Evolutionary conservation across 64 coral and sea anemone species (phyloP).

Genomic region (Porites australiensis): DNA sequence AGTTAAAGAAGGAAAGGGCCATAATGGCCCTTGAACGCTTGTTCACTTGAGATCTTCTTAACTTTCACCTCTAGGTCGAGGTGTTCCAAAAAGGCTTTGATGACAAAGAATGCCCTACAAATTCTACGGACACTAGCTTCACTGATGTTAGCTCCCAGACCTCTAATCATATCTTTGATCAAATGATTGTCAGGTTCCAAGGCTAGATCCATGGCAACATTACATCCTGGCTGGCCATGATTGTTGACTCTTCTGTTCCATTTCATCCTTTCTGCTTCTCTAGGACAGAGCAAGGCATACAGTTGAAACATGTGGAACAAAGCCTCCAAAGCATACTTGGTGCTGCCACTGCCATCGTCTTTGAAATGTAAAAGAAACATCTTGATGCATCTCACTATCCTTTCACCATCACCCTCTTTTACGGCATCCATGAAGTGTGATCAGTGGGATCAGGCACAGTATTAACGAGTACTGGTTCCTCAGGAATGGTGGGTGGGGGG

Average conservation of each 20-base stretch:
- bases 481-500: background rate
- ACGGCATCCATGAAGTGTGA: conserved; percentile 56
- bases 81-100: conserved; percentile 5
- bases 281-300: conserved; percentile 43
- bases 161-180: conserved; percentile 52
- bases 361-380: conserved; percentile 63
- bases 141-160: conserved; percentile 58
- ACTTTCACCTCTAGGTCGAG: conserved; percentile 17
- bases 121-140: conserved; percentile 43
- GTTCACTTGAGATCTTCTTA: conserved; percentile 35
- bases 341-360: conserved; percentile 72
- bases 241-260: conserved; percentile 57
- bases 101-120: conserved; percentile 25
- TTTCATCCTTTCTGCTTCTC: conserved; percentile 41
- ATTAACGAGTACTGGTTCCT: conserved; percentile 5
- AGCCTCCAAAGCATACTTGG: conserved; percentile 77
- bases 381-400: conserved; percentile 50
- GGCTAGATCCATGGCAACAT: conserved; percentile 47
- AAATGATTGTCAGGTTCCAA: conserved; percentile 49
- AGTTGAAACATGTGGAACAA: conserved; percentile 51
- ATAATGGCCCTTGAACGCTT: background rate
- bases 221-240: conserved; percentile 26
- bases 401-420: conserved; percentile 53
- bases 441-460: conserved; percentile 30
- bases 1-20: no score